Base-by-base conservation (phyloP, 2,113 vertebrate species). In the Melanerpes aurifrons region DNA sequence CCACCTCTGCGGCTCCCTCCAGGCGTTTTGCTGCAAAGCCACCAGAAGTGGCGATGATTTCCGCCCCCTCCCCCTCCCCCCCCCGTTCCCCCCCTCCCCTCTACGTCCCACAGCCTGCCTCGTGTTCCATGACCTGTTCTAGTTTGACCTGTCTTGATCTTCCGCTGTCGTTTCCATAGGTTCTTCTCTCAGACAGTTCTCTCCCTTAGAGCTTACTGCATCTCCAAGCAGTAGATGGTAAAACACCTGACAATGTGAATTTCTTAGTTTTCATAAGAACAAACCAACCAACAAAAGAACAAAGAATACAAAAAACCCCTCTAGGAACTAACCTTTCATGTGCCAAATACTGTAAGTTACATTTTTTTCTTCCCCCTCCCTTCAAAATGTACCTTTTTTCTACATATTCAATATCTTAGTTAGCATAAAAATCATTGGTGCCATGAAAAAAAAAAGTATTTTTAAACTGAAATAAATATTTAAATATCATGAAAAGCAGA, bases 391-490 rank as follows among this genome's bases (percentile, higher is more conserved):
- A 97, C 97, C 91, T 96, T 98, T 98, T 98, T 98, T 98, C 97
- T 98, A 98, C 97, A 97, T 97, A 97, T 82, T 86, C 97, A 95
- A 45, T 97, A 95, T 94, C 97, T 95, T 97, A 97, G 97, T 96
- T 97, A 98, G 96, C 98, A 97, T 97, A 97, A 98, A 98, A 96
- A 96, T 97, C 97, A 98, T 96, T 97, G 98, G 98, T 98, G 97
- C 98, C 98, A 98, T 97, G 97, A 96, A 77, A 12, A 40, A 12
- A 40, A 37, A 37, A 96, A 97, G 97, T 98, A 98, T 98, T 98
- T 98, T 98, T 98, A 97, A 98, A 98, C 56, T 96, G 89, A 98
- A 98, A 98, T 98, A 98, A 98, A 98, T 98, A 98, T 97, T 98
- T 98, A 97, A 98, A 97, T 97, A 97, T 93, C 96, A 86, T 70